phyloP scores from a whole-genome alignment of 2,888 invertebrate species.

The Orchestes rusci region DNA sequence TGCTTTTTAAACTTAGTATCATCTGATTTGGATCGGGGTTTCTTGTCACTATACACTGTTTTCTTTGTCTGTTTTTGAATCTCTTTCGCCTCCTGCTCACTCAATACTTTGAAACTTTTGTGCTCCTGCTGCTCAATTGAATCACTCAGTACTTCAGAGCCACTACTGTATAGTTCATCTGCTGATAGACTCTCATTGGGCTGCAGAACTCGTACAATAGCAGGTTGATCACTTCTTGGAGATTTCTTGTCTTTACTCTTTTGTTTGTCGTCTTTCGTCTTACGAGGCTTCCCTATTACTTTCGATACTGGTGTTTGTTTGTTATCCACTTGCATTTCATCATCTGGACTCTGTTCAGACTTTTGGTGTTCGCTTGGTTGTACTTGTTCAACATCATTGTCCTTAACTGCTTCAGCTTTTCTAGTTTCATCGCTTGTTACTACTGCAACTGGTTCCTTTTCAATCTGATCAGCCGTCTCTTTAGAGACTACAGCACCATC shows the following conservation, averaged over 20 bases:
- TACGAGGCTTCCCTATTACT: slow-evolving; percentile 14
- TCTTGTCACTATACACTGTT: slow-evolving; percentile 7
- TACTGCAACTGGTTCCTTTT: slow-evolving; percentile 9
- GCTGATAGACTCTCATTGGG: slow-evolving; percentile 12
- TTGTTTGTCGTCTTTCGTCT: slow-evolving; percentile 6
- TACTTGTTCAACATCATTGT: background rate
- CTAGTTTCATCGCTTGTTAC: slow-evolving; percentile 2
- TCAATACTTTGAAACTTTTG: slow-evolving; percentile 39
- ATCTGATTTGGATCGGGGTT: slow-evolving; percentile 33
- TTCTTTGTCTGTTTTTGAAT: slow-evolving; percentile 7
- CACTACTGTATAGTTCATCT: slow-evolving; percentile 12
- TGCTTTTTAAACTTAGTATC: slow-evolving; percentile 27
- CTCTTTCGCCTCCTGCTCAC: slow-evolving; percentile 31
- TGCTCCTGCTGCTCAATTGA: slow-evolving; percentile 31
- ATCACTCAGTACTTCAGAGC: slow-evolving; percentile 15
- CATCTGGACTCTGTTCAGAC: slow-evolving; percentile 1
- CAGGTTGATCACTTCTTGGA: slow-evolving; percentile 7
- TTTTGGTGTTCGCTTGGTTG: background rate
- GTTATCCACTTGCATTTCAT: slow-evolving; percentile 2
- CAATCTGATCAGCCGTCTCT: background rate
- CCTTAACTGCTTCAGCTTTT: background rate
- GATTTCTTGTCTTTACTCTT: slow-evolving; percentile 1
- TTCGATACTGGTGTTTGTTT: slow-evolving; percentile 12
- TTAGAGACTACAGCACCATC: background rate
- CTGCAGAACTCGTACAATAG: slow-evolving; percentile 10